A percentile compares a stretch with the other conserved stretches of the same genome.
These are phyloP conservation scores for Lumbricus terrestris DNA, from an alignment of 2,888 invertebrate genomes.

Conservation along the genomic window DNA sequence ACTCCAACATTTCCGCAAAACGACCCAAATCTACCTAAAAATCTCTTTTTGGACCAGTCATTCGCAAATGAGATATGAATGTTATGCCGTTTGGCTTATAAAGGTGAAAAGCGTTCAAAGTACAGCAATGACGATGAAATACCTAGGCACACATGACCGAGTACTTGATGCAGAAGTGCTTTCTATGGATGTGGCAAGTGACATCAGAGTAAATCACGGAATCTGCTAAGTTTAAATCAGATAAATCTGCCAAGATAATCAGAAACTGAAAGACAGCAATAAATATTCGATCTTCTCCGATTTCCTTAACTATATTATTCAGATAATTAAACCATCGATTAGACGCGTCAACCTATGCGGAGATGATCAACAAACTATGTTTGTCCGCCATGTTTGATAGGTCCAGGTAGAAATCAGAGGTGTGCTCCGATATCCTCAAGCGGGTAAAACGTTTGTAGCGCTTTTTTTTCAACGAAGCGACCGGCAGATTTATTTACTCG, in stretches of 20 bases:
- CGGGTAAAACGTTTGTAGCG: neutral
- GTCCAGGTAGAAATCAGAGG: constrained; percentile 11
- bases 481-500: too few relatives aligned
- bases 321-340: neutral
- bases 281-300: neutral
- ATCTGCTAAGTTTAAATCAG: too few relatives aligned
- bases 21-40: neutral
- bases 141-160: neutral
- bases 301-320: neutral
- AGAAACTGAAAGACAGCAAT: neutral
- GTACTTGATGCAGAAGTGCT: neutral
- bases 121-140: neutral
- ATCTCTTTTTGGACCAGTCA: neutral
- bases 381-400: constrained; percentile 11
- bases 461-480: too few relatives aligned
- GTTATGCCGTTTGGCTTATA: neutral
- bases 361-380: neutral
- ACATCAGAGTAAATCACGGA: neutral
- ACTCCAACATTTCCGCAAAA: neutral
- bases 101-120: neutral
- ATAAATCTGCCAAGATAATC: too few relatives aligned
- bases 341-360: neutral
- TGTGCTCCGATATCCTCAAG: neutral
- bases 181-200: neutral
- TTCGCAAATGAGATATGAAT: neutral